Evolutionary conservation across 2,113 vertebrate species (phyloP).

Genomic region (Melospiza georgiana): DNA sequence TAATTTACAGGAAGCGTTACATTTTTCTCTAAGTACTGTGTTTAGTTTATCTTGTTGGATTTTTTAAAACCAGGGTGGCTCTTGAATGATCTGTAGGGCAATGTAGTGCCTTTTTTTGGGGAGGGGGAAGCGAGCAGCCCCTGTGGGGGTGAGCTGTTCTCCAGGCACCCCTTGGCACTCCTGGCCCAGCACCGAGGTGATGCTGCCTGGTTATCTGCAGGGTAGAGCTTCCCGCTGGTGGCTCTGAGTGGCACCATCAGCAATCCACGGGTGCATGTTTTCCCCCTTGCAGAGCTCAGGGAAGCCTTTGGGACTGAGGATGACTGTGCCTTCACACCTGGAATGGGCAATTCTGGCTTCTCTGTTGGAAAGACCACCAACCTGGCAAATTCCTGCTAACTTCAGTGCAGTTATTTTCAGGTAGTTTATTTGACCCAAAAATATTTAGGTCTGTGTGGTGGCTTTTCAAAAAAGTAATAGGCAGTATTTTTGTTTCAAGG

Average conservation of each 20-base stretch:
- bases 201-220: neutral
- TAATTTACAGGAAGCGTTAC: conserved; percentile 63
- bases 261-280: accelerated
- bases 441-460: neutral
- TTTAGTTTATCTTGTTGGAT: conserved; percentile 5
- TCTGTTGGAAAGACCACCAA: neutral
- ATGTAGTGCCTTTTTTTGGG: neutral
- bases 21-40: conserved; percentile 27
- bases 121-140: neutral
- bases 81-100: neutral
- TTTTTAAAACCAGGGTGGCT: neutral
- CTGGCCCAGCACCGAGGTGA: neutral
- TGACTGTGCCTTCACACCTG: neutral
- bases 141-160: neutral
- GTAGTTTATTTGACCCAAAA: neutral
- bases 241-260: neutral
- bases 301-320: too few species aligned
- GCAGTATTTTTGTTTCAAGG: neutral
- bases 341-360: neutral
- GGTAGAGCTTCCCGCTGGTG: neutral
- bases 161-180: neutral
- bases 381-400: neutral
- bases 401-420: neutral
- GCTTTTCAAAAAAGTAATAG: neutral
- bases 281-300: accelerated